phyloP scores from a whole-genome alignment of 2,888 invertebrate species.

The Drosophila planitibia region DNA sequence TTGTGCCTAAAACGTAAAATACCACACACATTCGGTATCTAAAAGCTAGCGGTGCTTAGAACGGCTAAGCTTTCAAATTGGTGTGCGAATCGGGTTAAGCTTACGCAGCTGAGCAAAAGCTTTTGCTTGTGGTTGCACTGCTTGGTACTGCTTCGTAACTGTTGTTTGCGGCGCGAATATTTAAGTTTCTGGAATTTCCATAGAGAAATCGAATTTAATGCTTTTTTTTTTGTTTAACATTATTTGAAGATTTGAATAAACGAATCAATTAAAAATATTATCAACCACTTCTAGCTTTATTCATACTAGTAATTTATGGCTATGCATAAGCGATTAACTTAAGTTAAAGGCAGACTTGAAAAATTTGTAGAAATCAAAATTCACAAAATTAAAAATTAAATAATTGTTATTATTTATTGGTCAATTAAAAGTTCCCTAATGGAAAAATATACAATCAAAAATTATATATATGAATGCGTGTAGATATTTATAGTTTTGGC shows the following conservation, averaged over 20 bases:
- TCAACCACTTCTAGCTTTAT: neutral
- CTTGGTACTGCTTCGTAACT: constrained; percentile 9
- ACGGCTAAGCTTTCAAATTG: neutral
- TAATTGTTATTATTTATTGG: neutral
- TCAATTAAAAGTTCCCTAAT: neutral
- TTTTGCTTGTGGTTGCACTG: constrained; percentile 11
- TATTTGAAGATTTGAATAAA: neutral
- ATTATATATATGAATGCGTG: neutral
- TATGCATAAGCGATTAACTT: neutral
- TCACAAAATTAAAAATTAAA: neutral
- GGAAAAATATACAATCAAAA: neutral
- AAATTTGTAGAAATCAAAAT: neutral
- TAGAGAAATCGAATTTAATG: neutral
- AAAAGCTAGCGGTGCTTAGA: constrained; percentile 37
- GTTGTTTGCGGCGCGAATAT: neutral
- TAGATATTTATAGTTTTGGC: neutral
- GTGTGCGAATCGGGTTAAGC: neutral
- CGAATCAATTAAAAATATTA: neutral
- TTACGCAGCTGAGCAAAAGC: neutral
- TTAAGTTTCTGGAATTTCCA: neutral
- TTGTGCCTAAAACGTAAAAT: constrained; percentile 61
- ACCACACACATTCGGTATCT: constrained; percentile 42
- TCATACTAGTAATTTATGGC: neutral
- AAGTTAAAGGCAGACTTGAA: neutral
- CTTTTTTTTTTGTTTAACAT: neutral